Evolutionary conservation across 2,797 vertebrate species (phyloP), one percentile per base, ranked within the genome.

Genomic region (Mormyrops boulengeri): DNA sequence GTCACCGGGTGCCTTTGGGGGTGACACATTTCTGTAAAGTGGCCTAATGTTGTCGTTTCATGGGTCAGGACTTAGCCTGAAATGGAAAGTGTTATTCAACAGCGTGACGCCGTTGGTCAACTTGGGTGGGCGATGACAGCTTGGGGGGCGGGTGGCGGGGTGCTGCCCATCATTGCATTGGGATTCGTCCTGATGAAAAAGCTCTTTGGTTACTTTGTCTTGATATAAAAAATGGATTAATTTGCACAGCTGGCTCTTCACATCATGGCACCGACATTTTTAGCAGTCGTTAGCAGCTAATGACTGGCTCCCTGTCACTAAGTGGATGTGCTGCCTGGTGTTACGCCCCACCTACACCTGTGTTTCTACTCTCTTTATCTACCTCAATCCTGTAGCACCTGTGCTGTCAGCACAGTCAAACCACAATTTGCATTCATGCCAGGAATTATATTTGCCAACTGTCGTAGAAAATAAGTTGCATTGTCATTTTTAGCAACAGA

Each of bases 1-100:
- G 30, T 47, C 12, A 30, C 30, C 38, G 5, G 5, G 1, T 7
- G 84, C 5, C 11, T 30, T 41, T 87, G 62, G 50, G 47, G 60
- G 19, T 55, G 89, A 89, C 34, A n/a, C 49, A 87, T 55, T 55
- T 73, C 85, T 87, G 49, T 19, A 38, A 55, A 19, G 49, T 89
- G n/a, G 30, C 17, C 44, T 86, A 60, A 41, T 66, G 38, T 12
- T 53, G 14, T 30, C 2, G 84, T 12, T 26, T 62, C 38, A 77
- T 44, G 26, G 49, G 85, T 55, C 89, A 55, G 38, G 49, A 62
- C n/a, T 3, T 26, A n/a, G 14, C 1, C 3, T 22, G 4, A 73
- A 38, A 66, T 73, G 62, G 80, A 60, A 30, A 60, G 22, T 62
- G 41, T 50, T 38, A 60, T 41, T 85, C 8, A 5, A 69, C 49